Evolutionary conservation across 2,797 vertebrate species (phyloP).

Genomic region (Tiaroga cobitis): DNA sequence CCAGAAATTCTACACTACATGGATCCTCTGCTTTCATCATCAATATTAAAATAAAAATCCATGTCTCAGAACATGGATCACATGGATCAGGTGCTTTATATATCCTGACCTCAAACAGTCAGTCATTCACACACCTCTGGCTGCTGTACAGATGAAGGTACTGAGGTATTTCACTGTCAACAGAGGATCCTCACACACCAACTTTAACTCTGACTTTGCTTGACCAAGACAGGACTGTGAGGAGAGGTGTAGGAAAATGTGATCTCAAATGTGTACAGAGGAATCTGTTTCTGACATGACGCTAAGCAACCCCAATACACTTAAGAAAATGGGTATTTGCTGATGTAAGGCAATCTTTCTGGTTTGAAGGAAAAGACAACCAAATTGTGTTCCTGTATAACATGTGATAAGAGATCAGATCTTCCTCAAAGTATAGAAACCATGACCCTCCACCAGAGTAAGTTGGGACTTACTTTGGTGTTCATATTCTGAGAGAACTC

Average conservation of each 20-base stretch:
- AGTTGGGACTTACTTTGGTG: conserved; percentile 92
- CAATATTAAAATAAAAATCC: background rate
- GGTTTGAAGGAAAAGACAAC: background rate
- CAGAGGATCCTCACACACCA: conserved; percentile 42
- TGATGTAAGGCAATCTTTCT: background rate
- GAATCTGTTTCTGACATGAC: conserved; percentile 26
- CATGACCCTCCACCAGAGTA: conserved; percentile 62
- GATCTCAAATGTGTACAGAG: conserved; percentile 1
- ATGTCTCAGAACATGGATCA: conserved; percentile 1
- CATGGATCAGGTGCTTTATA: conserved; percentile 8
- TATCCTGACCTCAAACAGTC: conserved; percentile 5
- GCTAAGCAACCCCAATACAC: conserved; percentile 32
- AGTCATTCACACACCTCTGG: conserved; percentile 21
- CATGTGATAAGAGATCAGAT: conserved; percentile 74
- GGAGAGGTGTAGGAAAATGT: conserved; percentile 21
- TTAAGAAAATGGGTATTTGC: background rate
- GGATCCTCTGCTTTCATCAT: background rate
- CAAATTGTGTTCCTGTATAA: conserved; percentile 9
- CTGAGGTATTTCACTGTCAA: conserved; percentile 50
- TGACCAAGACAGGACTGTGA: conserved; percentile 6
- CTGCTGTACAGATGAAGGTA: conserved; percentile 17
- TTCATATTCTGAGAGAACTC: conserved; percentile 99
- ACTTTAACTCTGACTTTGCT: conserved; percentile 50
- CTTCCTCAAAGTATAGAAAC: conserved; percentile 89
- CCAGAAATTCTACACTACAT: conserved; percentile 8